Evolutionary conservation across 2,797 vertebrate species (phyloP).

Genomic region (Bucorvus abyssinicus): DNA sequence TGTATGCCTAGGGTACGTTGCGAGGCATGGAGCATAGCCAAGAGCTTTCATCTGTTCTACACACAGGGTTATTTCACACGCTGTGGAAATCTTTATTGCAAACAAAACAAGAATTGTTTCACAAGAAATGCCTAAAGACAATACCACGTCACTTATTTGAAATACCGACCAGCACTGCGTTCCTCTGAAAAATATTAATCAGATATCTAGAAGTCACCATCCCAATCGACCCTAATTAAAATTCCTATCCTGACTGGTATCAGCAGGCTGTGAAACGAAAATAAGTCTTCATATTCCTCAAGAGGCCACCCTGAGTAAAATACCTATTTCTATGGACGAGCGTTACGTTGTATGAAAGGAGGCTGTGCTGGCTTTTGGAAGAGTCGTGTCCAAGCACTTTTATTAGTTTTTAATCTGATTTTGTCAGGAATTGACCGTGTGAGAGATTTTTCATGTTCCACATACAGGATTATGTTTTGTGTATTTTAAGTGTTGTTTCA

Average conservation of each 20-base stretch:
- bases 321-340: background rate
- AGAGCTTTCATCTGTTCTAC: conserved; percentile 36
- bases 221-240: background rate
- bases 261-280: background rate
- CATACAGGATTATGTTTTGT: background rate
- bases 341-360: background rate
- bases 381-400: background rate
- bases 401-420: background rate
- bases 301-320: background rate
- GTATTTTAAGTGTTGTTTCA: background rate
- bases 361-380: background rate
- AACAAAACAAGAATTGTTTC: conserved; percentile 6
- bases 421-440: background rate
- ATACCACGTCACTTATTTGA: background rate
- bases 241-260: background rate
- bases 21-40: conserved; percentile 41
- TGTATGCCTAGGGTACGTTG: conserved; percentile 9
- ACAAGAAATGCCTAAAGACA: conserved; percentile 27
- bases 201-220: background rate
- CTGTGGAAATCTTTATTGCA: conserved; percentile 12
- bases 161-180: background rate
- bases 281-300: background rate
- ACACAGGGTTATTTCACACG: conserved; percentile 23
- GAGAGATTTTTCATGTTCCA: background rate
- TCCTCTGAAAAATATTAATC: background rate